Evolutionary conservation across 2,113 vertebrate species (phyloP), one percentile per base, ranked within the genome.

Genomic region (Pitta sordida): DNA sequence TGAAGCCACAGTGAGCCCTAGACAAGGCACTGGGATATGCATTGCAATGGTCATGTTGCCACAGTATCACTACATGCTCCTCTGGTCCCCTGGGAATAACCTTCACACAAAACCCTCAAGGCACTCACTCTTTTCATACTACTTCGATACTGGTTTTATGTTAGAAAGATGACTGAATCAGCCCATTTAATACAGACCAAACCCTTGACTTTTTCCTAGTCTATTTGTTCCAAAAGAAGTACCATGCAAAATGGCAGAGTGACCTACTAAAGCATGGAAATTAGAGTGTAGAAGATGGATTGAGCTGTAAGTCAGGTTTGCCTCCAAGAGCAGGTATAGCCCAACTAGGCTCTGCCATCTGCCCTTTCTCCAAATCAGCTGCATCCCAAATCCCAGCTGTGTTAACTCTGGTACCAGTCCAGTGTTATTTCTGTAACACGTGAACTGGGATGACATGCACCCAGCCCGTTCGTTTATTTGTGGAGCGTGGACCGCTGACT

Each of bases 391-490:
- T 37, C 78, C 89, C 77, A 41, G 70, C 36, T 62, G 37, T 86
- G 89, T 87, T 85, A 88, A 76, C 83, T 77, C 62, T 91, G 91
- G 86, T 94, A 93, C 79, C 88, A 63, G 65, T 86, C 75, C 94
- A 91, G 62, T 7, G 44, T 91, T 93, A 95, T 95, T 96, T 94
- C 91, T 46, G 80, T 83, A 70, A 84, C 83, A 93, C 10, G 13
- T 80, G 51, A 90, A 69, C 87, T 67, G 65, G 69, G 75, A 84
- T 92, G 87, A 84, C 81, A 88, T 2, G 49, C 76, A 90, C 48
- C 39, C 88, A 62, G 67, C 59, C 51, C 4, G 34, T 63, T 83
- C 64, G 58, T 96, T 96, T 95, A 94, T 95, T 96, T 97, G 91
- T 58, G 69, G 90, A 94, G 84, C 11, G 2, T 26, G 65, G 75